Conservation (phyloP, 2,113 vertebrate genomes). For the Numida meleagris region DNA sequence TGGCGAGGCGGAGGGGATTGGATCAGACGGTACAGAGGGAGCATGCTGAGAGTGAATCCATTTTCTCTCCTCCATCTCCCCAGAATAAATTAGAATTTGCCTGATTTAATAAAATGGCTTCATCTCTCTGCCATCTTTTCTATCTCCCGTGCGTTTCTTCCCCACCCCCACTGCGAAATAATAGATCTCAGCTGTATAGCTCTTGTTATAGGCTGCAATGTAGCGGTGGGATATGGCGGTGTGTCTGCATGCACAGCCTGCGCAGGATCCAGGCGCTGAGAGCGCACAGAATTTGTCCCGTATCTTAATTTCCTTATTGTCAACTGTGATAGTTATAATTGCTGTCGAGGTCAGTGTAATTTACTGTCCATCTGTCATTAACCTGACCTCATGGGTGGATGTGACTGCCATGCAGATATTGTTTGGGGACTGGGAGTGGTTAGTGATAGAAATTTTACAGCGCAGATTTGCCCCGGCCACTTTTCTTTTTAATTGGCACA, state of each 20-base stretch:
- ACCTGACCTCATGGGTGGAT: conserved; percentile 78
- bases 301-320: conserved; percentile 80
- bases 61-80: conserved; percentile 74
- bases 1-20: conserved; percentile 34
- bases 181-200: neutral
- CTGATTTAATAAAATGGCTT: conserved; percentile 98
- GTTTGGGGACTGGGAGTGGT: conserved; percentile 38
- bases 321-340: conserved; percentile 88
- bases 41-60: conserved; percentile 72
- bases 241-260: neutral
- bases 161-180: conserved; percentile 29
- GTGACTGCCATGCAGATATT: conserved; percentile 84
- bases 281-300: conserved; percentile 23
- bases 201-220: neutral
- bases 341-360: conserved; percentile 87
- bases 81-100: conserved; percentile 83
- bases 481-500: neutral
- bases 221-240: neutral
- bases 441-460: neutral
- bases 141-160: conserved; percentile 76
- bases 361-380: conserved; percentile 87
- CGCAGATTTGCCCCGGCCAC: conserved; percentile 21
- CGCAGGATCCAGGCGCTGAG: neutral
- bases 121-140: conserved; percentile 79
- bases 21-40: conserved; percentile 64